phyloP scores from a whole-genome alignment of 1,140 invertebrate species.

The Sycophila sp. region DNA sequence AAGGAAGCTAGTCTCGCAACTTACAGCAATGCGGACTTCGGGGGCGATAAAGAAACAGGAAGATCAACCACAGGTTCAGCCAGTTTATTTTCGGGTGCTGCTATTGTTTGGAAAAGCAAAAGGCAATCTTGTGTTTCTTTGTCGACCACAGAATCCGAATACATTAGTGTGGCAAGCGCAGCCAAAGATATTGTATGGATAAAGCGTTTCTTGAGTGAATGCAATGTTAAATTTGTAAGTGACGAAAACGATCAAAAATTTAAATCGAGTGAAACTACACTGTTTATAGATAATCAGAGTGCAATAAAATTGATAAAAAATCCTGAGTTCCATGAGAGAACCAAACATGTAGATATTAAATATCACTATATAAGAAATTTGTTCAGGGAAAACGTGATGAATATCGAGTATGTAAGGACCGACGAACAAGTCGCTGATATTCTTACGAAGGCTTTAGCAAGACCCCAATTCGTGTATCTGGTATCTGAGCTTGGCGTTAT shows the following conservation, averaged over 20 bases:
- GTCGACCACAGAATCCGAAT: constrained; percentile 55
- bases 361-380: constrained; percentile 47
- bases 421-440: not conserved
- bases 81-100: constrained; percentile 25
- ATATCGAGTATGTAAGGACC: constrained; percentile 1
- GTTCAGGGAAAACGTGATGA: constrained; percentile 16
- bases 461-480: constrained; percentile 26
- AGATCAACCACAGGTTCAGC: constrained; percentile 30
- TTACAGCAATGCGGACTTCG: constrained; percentile 12
- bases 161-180: constrained; percentile 43
- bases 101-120: constrained; percentile 47
- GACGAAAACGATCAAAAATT: too few species aligned
- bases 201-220: constrained; percentile 1
- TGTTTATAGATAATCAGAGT: constrained; percentile 42
- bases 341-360: constrained; percentile 45
- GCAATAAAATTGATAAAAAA: constrained; percentile 39
- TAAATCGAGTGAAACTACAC: not conserved
- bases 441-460: constrained; percentile 10
- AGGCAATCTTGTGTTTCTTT: constrained; percentile 45
- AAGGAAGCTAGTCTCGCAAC: not conserved
- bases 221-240: not conserved
- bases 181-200: constrained; percentile 40
- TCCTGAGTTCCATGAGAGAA: constrained; percentile 40
- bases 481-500: not conserved
- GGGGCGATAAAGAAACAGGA: constrained; percentile 1